Evolutionary conservation across 2,797 vertebrate species (phyloP), one percentile per base, ranked within the genome.

Genomic region (Graptemys geographica): DNA sequence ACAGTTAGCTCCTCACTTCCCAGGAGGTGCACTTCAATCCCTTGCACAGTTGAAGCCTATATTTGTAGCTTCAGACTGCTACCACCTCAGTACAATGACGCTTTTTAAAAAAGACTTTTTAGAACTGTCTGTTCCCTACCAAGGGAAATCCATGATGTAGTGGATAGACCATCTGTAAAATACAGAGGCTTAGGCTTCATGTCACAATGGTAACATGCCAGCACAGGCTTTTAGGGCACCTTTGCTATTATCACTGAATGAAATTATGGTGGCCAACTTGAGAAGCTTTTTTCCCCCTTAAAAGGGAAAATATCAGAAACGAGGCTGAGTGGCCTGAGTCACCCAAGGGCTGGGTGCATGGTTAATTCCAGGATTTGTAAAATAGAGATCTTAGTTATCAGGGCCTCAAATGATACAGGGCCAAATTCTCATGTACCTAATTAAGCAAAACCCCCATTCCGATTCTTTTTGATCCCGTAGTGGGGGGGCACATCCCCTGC

Each of bases 321-420:
- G n/a, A 18, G 7, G 65, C 37, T 76, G 25, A 16, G 8, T 13
- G 23, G 56, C 52, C n/a, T 2, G 8, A 44, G 49, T 13, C 87
- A 81, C 1, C 4, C 31, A 90, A 57, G 27, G 88, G n/a, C 62
- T 69, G 65, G 19, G 15, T 69, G n/a, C n/a, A 11, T 94, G 86
- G 72, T 88, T 47, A 96, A 72, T 1, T 8, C 53, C 81, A 72
- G 47, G 88, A 84, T 88, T 88, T 56, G 93, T 92, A 74, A 87
- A 94, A 94, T 90, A 90, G 87, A 82, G 82, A 92, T 92, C 90
- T 94, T 93, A 93, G 95, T 94, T 97, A 94, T 97, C 96, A 96
- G 81, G 92, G n/a, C 80, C 96, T 96, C 95, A 96, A 94, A 96
- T 95, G 89, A 90, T 15, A 51, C 10, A 57, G 89, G 81, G 87